phyloP scores from a whole-genome alignment of 2,113 vertebrate genomes.

The Gopherus flavomarginatus region DNA sequence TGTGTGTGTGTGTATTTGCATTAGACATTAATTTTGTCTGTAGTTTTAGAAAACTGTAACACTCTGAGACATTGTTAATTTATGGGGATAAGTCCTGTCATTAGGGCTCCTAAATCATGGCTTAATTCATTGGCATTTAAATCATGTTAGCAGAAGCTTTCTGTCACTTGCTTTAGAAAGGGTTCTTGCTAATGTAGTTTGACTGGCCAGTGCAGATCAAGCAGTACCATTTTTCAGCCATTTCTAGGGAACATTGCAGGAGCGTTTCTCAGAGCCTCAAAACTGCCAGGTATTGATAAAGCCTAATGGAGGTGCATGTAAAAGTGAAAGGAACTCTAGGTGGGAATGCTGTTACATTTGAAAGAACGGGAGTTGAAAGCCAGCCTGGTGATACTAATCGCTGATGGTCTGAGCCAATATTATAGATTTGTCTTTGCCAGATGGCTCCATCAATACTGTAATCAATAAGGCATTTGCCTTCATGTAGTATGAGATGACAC shows the following conservation, averaged over 20 bases:
- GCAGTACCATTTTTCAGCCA: background rate
- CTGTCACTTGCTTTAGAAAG: background rate
- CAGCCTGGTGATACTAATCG: background rate
- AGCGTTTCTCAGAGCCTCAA: background rate
- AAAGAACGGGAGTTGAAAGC: background rate
- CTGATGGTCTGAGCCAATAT: background rate
- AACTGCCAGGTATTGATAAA: background rate
- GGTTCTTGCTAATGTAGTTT: background rate
- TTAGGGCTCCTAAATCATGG: constrained; percentile 37
- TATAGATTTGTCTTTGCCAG: background rate
- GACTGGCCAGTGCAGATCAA: background rate
- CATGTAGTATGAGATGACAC: background rate
- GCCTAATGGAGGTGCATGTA: background rate
- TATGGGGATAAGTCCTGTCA: constrained; percentile 24
- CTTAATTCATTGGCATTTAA: constrained; percentile 34
- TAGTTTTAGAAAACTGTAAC: background rate
- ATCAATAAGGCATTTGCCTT: background rate
- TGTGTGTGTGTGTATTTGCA: background rate
- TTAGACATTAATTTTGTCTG: background rate
- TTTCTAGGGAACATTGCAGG: background rate
- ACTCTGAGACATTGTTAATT: background rate
- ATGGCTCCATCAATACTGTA: background rate
- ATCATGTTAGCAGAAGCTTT: background rate
- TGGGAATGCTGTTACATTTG: fast-evolving
- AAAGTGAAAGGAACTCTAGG: background rate